Evolutionary conservation across 2,113 vertebrate species (phyloP).

Genomic region (Leucosticte australis): DNA sequence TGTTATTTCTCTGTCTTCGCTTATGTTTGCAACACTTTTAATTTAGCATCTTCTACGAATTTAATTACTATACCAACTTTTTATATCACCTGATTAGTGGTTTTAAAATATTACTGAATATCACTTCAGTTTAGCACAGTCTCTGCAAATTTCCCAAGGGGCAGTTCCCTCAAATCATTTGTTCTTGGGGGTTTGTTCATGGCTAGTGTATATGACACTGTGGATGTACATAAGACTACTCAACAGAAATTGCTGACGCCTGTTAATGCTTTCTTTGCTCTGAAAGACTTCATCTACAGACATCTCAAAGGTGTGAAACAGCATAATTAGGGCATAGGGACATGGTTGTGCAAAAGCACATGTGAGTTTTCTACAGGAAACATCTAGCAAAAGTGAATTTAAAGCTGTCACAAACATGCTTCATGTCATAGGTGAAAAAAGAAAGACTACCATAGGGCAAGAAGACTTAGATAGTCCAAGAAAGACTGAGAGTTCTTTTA

Average conservation of each 20-base stretch:
- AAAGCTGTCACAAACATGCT: not conserved
- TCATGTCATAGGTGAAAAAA: not conserved
- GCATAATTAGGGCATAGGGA: not conserved
- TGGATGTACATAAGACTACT: not conserved
- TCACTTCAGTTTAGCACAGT: not conserved
- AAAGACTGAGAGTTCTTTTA: not conserved
- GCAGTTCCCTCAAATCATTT: not conserved
- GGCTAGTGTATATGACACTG: not conserved
- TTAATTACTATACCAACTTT: slow-evolving; percentile 3
- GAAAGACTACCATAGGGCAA: not conserved
- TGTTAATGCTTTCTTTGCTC: not conserved
- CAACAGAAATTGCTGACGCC: not conserved
- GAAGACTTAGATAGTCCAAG: not conserved
- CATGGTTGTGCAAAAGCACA: not conserved
- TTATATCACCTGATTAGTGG: not conserved
- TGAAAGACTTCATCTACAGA: not conserved
- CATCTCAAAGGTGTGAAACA: not conserved
- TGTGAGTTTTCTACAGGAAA: not conserved
- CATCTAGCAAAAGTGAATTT: not conserved
- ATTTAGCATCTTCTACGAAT: slow-evolving; percentile 43
- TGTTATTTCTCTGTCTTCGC: not conserved
- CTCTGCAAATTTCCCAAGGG: not conserved
- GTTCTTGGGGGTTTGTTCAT: not conserved
- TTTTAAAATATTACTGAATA: slow-evolving; percentile 15
- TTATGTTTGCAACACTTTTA: not conserved